phyloP scores from a whole-genome alignment of 2,113 vertebrate genomes.

The Chrysochloris asiatica region DNA sequence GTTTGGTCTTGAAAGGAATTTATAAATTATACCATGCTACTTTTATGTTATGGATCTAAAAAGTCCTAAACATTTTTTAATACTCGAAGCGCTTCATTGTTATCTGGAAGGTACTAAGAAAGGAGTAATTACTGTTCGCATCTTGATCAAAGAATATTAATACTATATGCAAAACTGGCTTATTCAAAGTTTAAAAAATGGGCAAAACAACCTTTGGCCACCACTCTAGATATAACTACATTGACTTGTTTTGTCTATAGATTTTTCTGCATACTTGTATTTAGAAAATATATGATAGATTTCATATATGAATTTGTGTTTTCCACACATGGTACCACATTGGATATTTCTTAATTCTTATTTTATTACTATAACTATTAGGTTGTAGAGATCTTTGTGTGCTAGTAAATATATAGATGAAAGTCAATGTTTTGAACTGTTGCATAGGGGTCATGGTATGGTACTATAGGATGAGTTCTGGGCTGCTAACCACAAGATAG shows the following conservation, averaged over 20 bases:
- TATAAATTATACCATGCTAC: background rate
- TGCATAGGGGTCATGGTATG: too few relatives aligned
- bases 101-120: background rate
- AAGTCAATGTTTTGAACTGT: background rate
- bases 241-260: background rate
- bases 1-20: too few relatives aligned
- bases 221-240: background rate
- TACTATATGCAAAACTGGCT: background rate
- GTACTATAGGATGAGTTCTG: too few relatives aligned
- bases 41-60: slow-evolving; percentile 13
- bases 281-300: too few relatives aligned
- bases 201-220: background rate
- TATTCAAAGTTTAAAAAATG: background rate
- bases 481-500: too few relatives aligned
- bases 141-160: background rate
- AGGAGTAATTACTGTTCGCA: background rate
- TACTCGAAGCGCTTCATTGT: too few relatives aligned
- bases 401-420: background rate
- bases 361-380: background rate
- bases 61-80: too few relatives aligned
- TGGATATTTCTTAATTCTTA: background rate
- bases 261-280: background rate
- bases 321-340: background rate
- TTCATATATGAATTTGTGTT: too few relatives aligned
- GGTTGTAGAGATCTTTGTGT: background rate